Evolutionary conservation across 2,888 invertebrate genomes (phyloP).

Genomic region (Tipula confusa): DNA sequence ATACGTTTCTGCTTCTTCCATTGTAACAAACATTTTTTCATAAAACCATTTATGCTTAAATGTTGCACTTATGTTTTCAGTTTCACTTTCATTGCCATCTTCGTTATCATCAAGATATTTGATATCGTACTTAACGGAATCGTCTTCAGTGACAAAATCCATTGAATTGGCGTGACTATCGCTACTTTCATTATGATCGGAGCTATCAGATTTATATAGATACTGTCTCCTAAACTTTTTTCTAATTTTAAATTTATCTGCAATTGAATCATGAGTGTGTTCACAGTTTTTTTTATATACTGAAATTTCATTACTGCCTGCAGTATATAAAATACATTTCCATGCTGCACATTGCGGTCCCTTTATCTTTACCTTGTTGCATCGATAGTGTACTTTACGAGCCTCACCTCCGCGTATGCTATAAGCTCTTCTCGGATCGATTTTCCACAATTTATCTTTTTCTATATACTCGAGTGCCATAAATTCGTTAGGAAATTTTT

Average conservation of each 20-base stretch:
- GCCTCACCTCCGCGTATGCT: background rate
- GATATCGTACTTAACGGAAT: background rate
- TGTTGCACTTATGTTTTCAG: background rate
- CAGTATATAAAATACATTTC: background rate
- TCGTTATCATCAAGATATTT: background rate
- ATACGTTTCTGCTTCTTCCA: background rate
- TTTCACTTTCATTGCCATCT: background rate
- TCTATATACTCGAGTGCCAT: background rate
- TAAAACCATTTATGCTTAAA: background rate
- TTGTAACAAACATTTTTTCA: background rate
- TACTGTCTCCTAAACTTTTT: too few species aligned
- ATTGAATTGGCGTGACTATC: background rate
- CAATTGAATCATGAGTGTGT: background rate
- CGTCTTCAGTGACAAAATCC: background rate
- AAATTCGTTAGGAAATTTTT: background rate
- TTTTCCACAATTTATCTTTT: background rate
- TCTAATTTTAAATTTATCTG: background rate
- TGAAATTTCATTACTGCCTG: background rate
- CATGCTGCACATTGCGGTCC: background rate
- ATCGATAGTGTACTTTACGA: background rate
- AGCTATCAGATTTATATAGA: too few species aligned
- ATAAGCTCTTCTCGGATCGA: background rate
- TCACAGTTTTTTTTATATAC: background rate
- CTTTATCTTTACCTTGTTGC: background rate
- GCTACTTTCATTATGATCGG: background rate